Conservation (phyloP, 2,113 vertebrate species). For the Pantherophis guttatus region DNA sequence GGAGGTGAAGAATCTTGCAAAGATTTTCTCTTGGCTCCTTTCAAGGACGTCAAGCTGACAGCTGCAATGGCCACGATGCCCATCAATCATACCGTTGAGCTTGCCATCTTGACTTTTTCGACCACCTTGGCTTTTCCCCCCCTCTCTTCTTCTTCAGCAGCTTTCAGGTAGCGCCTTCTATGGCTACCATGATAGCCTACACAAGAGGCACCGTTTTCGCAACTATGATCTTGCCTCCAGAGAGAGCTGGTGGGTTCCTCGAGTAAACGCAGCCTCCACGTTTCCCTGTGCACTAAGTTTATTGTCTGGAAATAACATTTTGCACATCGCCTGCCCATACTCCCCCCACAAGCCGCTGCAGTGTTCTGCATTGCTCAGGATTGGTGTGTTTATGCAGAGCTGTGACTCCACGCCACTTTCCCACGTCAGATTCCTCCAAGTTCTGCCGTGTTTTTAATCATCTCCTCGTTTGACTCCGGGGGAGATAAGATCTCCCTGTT, state of each 20-base stretch:
- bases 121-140: not conserved
- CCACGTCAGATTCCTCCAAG: not conserved
- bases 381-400: not conserved
- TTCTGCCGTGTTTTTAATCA: not conserved
- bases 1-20: not conserved
- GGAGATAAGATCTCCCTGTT: not conserved
- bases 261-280: not conserved
- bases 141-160: not conserved
- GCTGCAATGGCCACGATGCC: no score
- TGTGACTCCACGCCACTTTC: not conserved
- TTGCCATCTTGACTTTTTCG: not conserved
- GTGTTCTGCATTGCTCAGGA: not conserved
- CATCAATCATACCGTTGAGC: not conserved
- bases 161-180: not conserved
- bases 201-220: not conserved
- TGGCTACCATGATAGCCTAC: not conserved
- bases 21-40: not conserved
- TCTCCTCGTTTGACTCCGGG: not conserved
- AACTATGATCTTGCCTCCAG: not conserved
- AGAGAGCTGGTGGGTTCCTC: rapidly evolving
- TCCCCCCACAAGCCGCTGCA: not conserved
- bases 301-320: not conserved
- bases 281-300: not conserved
- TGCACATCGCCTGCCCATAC: not conserved
- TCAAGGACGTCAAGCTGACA: not conserved